Conservation (phyloP, 2,113 vertebrate genomes). For the Sinocyclocheilus anshuiensis region DNA sequence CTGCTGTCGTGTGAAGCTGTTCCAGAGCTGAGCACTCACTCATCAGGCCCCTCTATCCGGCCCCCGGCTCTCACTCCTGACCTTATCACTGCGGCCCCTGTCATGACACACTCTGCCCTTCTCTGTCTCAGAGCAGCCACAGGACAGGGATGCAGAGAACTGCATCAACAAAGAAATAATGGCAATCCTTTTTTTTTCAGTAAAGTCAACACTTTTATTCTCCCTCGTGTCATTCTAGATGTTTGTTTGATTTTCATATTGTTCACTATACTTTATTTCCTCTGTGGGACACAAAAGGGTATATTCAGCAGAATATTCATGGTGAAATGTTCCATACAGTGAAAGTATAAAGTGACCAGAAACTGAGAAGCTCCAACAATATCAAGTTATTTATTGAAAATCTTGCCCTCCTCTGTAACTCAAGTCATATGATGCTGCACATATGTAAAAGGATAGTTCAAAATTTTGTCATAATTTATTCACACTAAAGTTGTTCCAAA, state of each 20-base stretch:
- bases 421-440: too few relatives aligned
- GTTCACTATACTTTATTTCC: not conserved
- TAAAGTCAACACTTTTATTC: not conserved
- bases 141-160: not conserved
- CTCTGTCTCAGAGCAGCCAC: not conserved
- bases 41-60: constrained; percentile 14
- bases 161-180: not conserved
- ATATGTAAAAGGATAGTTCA: too few relatives aligned
- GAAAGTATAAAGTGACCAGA: too few relatives aligned
- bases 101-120: constrained; percentile 4
- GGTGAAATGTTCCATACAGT: not conserved
- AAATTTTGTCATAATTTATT: too few relatives aligned
- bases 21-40: constrained; percentile 37
- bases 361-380: too few relatives aligned
- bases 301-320: not conserved
- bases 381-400: too few relatives aligned
- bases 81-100: constrained; percentile 26
- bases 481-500: too few relatives aligned
- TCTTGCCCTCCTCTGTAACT: not conserved
- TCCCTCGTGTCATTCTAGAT: not conserved
- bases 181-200: not conserved
- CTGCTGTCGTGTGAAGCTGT: constrained; percentile 29
- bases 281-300: not conserved
- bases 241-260: not conserved
- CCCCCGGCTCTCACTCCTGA: constrained; percentile 29